These are phyloP conservation scores for Pseudorhiza aurosa DNA, from an alignment of 30 jellyfish, hydroid and myxozoan genomes.

Conservation along the genomic window DNA sequence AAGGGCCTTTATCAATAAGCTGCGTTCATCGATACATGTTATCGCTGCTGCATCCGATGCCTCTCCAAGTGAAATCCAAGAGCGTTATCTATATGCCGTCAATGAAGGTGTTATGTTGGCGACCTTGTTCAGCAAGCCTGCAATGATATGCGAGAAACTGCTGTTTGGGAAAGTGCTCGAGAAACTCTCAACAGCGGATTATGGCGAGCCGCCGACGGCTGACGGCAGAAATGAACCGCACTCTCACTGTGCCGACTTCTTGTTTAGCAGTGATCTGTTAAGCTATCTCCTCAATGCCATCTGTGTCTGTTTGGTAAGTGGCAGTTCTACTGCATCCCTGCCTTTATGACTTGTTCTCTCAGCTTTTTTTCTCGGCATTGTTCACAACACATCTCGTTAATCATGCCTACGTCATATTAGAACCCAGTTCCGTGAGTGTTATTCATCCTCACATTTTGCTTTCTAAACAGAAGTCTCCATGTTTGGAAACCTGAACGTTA, in stretches of 20 bases:
- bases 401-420: no score
- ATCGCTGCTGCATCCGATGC: slow-evolving; percentile 80
- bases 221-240: slow-evolving; percentile 13
- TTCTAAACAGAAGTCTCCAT: no score
- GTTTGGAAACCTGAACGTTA: no score
- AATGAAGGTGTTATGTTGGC: slow-evolving; percentile 83
- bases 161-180: slow-evolving; percentile 72
- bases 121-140: slow-evolving; percentile 65
- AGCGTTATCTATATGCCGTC: slow-evolving; percentile 70
- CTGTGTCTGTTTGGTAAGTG: slow-evolving; percentile 45
- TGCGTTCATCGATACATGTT: slow-evolving; percentile 76
- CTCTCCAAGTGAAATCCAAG: slow-evolving; percentile 88
- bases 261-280: slow-evolving; percentile 61
- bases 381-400: no score
- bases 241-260: slow-evolving; percentile 67
- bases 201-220: slow-evolving; percentile 1
- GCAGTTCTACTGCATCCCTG: no score
- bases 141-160: slow-evolving; percentile 29
- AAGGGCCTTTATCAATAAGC: slow-evolving; percentile 54
- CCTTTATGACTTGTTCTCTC: no score
- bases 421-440: no score
- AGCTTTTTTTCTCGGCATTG: no score
- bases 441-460: no score
- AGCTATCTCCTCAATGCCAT: slow-evolving; percentile 44
- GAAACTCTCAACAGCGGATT: slow-evolving; percentile 22